Base-by-base conservation (phyloP, 2,113 vertebrate species). In the Mandrillus leucophaeus region DNA sequence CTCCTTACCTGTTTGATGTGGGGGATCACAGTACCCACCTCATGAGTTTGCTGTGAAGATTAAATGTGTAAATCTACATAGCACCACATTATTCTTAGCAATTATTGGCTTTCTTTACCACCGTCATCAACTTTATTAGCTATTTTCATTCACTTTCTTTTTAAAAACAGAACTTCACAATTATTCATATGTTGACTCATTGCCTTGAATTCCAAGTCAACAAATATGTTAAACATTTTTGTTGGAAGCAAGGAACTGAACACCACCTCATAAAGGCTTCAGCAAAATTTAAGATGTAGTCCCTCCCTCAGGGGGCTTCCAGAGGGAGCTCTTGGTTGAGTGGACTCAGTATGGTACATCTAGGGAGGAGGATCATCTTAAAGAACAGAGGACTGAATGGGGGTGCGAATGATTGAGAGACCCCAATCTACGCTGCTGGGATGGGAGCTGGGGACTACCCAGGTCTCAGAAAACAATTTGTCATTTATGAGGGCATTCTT, bases 401-500 rank as follows among this genome's bases (percentile, higher is more conserved):
- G 10, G 43, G 9, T 32, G 25, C 4, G 50, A 32, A 32, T 16
- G 14, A 38, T 0, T 3, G 64, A 43, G 6, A 52, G 9, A 11
- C 27, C 22, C 11, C 38, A 61, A 35, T 25, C 5, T 7, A 20
- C 25, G 35, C 52, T 40, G 9, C 45, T 76, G 25, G 45, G 45
- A 2, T 32, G 11, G 23, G 13, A 14, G 40, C 48, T 70, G 7
- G 23, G 17, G 23, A 88, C 66, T 38, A 52, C 70, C 43, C n/a
- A 73, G 38, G n/a, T 80, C 50, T 95, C 76, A 92, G 40, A 16
- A 94, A 96, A 89, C 16, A 48, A 11, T 79, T 25, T 12, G 30
- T 85, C 32, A 48, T 12, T 45, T 84, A 25, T 95, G 55, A 75
- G 78, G 16, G 10, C 30, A 23, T 85, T 75, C 57, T 52, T 88